phyloP scores from a whole-genome alignment of 2,797 vertebrate species.

The Gambelia wislizenii region DNA sequence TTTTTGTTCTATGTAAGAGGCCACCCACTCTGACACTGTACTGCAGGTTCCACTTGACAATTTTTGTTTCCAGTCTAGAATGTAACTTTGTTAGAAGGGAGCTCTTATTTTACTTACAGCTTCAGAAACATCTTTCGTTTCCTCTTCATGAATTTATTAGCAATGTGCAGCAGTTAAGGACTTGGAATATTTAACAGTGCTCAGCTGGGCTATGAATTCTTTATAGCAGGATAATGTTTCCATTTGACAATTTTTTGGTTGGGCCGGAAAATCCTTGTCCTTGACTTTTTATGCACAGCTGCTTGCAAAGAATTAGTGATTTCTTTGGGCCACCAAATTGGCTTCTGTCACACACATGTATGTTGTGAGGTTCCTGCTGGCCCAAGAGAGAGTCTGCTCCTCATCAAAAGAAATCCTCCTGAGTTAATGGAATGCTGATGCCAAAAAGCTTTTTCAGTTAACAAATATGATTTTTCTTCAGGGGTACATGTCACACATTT shows the following conservation, averaged over 20 bases:
- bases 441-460: background rate
- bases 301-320: background rate
- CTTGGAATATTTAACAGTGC: background rate
- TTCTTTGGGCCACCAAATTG: background rate
- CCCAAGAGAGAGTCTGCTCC: background rate
- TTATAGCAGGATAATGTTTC: background rate
- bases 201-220: slow-evolving; percentile 2
- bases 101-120: background rate
- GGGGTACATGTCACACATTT: background rate
- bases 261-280: background rate
- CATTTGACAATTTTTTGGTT: background rate
- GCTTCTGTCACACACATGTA: background rate
- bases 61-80: background rate
- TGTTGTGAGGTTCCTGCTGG: background rate
- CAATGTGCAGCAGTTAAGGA: background rate
- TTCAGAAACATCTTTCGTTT: background rate
- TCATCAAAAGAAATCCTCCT: background rate
- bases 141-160: background rate
- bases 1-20: background rate
- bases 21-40: background rate
- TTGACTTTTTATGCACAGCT: background rate
- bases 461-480: background rate
- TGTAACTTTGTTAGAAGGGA: background rate
- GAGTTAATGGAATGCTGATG: background rate
- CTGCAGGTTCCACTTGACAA: background rate